These are phyloP conservation scores for Microcebus lehilahytsara DNA, from an alignment of 2,113 vertebrate genomes.

Conservation along the genomic window DNA sequence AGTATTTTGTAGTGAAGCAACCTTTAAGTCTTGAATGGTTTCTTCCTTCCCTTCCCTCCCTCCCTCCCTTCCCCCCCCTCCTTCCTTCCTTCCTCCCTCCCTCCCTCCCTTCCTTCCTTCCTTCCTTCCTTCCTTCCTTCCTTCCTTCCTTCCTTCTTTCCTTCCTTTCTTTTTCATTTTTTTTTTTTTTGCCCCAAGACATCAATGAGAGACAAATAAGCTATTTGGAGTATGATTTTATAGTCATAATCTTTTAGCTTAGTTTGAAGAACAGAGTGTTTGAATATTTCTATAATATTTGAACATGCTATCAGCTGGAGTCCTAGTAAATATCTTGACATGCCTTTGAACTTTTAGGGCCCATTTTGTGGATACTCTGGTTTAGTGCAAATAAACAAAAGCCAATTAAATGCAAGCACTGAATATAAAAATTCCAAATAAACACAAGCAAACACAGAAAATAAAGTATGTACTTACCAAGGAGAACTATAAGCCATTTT, in stretches of 20 bases:
- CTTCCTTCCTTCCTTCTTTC: rapidly evolving
- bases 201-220: neutral
- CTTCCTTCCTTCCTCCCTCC: too few relatives aligned
- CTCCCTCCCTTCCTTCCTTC: too few relatives aligned
- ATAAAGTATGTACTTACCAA: neutral
- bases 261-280: neutral
- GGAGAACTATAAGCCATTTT: neutral
- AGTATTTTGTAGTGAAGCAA: neutral
- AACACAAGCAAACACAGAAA: neutral
- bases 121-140: too few relatives aligned
- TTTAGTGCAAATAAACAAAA: too few relatives aligned
- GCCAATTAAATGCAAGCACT: neutral
- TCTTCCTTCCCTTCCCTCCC: too few relatives aligned
- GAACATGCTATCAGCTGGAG: neutral
- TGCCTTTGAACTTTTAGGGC: neutral
- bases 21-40: neutral
- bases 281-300: neutral
- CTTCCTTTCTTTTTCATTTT: too few relatives aligned
- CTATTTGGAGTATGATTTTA: neutral
- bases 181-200: neutral
- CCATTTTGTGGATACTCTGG: too few relatives aligned
- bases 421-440: neutral
- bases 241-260: neutral
- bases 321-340: neutral
- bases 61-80: too few relatives aligned